Evolutionary conservation across 1,140 invertebrate genomes (phyloP), one percentile per base, ranked within the genome.

Genomic region (Diplogasteroides magnus): DNA sequence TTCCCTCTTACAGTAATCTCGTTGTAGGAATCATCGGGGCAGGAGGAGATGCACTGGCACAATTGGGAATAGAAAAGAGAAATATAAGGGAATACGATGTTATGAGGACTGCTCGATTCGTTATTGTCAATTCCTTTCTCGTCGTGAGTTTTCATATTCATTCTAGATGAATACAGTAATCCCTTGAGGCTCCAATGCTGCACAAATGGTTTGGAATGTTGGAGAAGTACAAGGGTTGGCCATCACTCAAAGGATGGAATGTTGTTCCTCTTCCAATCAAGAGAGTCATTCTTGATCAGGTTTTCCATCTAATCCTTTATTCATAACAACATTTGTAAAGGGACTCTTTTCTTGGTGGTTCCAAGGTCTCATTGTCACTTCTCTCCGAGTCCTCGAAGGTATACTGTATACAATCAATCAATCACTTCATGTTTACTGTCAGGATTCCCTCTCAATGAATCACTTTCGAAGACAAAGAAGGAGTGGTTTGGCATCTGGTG

Each of bases 401-500:
- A 71, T 73, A 57, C 61, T 73, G 25, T n/a, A n/a, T n/a, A n/a
- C n/a, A n/a, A n/a, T n/a, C n/a, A n/a, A n/a, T n/a, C n/a, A n/a
- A 31, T 73, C 25, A 71, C 31, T 29, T 64, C 72, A 0, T 68
- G 72, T 61, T 32, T 73, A 25, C 55, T 71, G 29, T 68, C 71
- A 71, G 72, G 72, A 32, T 37, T 61, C 27, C 61, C 72, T 1
- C 26, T 66, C 1, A 11, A 32, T 23, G 31, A 66, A 19, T 69
- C 72, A 31, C 26, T 57, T 14, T 59, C 65, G 23, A 70, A 57
- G 56, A 65, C 72, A 37, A 64, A 61, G 27, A 62, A 65, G 15
- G 72, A 73, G 31, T 73, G 68, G 68, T 71, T 56, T 25, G 59
- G 29, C 37, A 60, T 73, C 19, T 73, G 68, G n/a, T 68, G 61